Percentiles rank a stretch among this genome's conserved stretches.
These are phyloP conservation scores for Epinotia bilunana DNA, from an alignment of 2,888 invertebrate genomes.

Conservation along the genomic window DNA sequence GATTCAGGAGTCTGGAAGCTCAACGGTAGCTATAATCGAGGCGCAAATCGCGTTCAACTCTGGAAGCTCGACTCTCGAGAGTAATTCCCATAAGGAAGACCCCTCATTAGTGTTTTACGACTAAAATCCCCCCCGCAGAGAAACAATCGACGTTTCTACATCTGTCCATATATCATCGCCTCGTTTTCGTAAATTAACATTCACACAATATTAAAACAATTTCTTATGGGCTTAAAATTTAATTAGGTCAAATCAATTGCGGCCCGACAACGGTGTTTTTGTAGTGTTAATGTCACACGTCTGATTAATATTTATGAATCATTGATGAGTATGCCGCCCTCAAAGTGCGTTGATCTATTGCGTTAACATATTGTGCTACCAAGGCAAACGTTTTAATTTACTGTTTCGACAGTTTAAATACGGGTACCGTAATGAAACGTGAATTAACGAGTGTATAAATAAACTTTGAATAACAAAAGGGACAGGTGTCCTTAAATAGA, in stretches of 20 bases:
- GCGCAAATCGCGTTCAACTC: too few species aligned
- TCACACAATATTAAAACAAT: background rate
- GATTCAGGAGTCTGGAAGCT: too few species aligned
- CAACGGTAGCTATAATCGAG: too few species aligned
- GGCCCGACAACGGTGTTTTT: conserved; percentile 2
- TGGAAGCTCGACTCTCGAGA: background rate
- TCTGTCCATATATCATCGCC: background rate
- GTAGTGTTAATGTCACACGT: conserved; percentile 11
- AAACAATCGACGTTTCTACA: background rate
- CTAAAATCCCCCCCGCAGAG: conserved; percentile 5
- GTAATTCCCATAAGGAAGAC: background rate
- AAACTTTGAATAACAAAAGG: background rate
- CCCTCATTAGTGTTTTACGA: background rate
- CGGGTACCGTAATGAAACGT: background rate
- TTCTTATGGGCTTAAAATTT: background rate
- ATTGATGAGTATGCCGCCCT: conserved; percentile 20
- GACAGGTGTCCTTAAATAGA: too few species aligned
- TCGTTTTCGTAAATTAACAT: background rate
- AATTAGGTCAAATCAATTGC: background rate
- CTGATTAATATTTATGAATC: conserved; percentile 34
- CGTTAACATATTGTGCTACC: conserved; percentile 3
- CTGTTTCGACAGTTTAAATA: conserved; percentile 2
- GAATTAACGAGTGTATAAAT: background rate
- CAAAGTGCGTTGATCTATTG: conserved; percentile 20
- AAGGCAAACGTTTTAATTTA: conserved; percentile 8